A percentile compares a stretch with the other conserved stretches of the same genome.
Conservation (phyloP, 1,140 invertebrate genomes). For the Brachionus rubens region DNA sequence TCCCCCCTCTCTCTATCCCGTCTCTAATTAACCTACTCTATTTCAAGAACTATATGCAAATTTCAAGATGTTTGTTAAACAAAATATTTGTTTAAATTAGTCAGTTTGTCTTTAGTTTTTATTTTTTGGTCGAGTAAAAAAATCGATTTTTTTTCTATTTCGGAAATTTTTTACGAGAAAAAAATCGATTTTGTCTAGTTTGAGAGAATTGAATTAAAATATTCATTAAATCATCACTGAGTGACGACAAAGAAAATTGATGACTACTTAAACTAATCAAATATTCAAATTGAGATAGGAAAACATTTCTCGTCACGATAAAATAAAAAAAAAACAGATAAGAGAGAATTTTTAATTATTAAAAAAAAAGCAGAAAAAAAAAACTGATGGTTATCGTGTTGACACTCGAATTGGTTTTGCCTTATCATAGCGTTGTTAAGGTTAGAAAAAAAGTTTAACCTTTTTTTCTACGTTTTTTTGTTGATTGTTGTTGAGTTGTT, state of each 20-base stretch:
- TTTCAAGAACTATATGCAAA: constrained; percentile 4
- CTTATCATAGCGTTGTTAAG: no score
- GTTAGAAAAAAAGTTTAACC: no score
- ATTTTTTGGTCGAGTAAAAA: no score
- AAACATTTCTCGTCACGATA: not conserved
- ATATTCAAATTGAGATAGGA: constrained; percentile 30
- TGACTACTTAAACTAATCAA: constrained; percentile 36
- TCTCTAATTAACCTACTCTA: not conserved
- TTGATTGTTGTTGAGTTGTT: no score
- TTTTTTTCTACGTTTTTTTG: no score
- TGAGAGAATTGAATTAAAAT: no score
- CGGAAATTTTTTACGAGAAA: no score
- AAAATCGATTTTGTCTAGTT: constrained; percentile 31
- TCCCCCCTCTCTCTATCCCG: not conserved
- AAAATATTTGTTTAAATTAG: no score
- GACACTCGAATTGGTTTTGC: constrained; percentile 28
- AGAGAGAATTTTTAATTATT: constrained; percentile 7
- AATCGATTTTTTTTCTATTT: constrained; percentile 18
- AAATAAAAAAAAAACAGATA: no score
- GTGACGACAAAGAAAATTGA: constrained; percentile 24
- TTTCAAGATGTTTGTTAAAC: no score
- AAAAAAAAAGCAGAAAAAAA: no score
- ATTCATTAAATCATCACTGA: constrained; percentile 30
- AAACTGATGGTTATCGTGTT: constrained; percentile 15
- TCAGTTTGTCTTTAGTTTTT: no score